Evolutionary conservation across 2,113 vertebrate species (phyloP), one percentile per base, ranked within the genome.

Genomic region (Macquaria australasica): DNA sequence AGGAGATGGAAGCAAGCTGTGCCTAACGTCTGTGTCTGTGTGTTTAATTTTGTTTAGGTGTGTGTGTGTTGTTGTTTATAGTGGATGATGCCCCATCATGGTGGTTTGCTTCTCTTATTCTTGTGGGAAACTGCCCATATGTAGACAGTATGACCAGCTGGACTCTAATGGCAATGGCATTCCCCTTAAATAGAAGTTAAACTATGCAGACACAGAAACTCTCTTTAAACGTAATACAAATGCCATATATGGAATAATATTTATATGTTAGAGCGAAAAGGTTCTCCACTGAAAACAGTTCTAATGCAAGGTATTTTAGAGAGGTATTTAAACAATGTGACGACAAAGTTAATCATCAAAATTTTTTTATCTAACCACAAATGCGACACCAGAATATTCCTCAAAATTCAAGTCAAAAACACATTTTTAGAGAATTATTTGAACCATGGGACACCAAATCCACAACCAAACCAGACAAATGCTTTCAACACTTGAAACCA

Each of bases 1-100:
- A 73, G 85, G 91, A 92, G 88, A 95, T 93, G 90, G 94, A 94
- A 93, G 87, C 92, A 93, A 90, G 91, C 89, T 84, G 89, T 55
- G 86, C 88, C 91, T 91, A 91, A 93, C 88, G 81, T 88, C 73
- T 81, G 85, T 79, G 81, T 88, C 73, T 81, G 85, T 79, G 73
- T 75, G 64, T 90, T 59, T 84, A 66, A 71, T 73, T 92, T 74
- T 87, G 74, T 91, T 87, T 88, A 83, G 72, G 80, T 87, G 74
- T 77, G 56, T 84, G 80, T 80, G 14, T 85, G 68, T 73, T 63
- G 79, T 78, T 84, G 73, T 87, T 85, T 83, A 80, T 70, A 21
- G 31, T 31, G 20, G 21, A 70, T 67, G 63, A 86, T 73, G 66
- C 8, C 62, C 58, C 39, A n/a, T n/a, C n/a, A n/a, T n/a, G 41